A percentile compares a stretch with the other conserved stretches of the same genome.
Evolutionary conservation across 2,888 invertebrate species (phyloP).

Genomic region (Corythucha ciliata): DNA sequence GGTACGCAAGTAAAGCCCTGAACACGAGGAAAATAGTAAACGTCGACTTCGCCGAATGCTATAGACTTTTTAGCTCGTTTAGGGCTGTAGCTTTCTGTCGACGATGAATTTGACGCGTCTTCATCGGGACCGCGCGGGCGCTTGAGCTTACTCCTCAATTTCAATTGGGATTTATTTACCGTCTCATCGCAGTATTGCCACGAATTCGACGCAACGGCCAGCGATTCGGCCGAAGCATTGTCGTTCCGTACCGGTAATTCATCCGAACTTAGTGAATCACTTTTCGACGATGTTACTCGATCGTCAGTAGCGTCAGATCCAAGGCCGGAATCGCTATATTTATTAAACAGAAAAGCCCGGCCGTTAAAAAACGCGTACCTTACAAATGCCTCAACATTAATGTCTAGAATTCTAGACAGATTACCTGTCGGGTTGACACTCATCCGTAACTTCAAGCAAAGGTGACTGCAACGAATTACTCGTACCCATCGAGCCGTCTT

Average conservation of each 20-base stretch:
- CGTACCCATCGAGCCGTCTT: too few relatives aligned
- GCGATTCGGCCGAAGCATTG: neutral
- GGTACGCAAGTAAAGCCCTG: constrained; percentile 89
- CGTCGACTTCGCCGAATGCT: constrained; percentile 83
- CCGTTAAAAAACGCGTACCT: too few relatives aligned
- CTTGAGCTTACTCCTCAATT: constrained; percentile 14
- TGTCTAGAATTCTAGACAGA: too few relatives aligned
- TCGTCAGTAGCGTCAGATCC: constrained; percentile 64
- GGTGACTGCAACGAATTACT: too few relatives aligned
- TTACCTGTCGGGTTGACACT: too few relatives aligned
- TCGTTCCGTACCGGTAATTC: constrained; percentile 26
- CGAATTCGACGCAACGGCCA: constrained; percentile 4
- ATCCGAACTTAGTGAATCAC: constrained; percentile 32
- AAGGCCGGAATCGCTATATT: constrained; percentile 76
- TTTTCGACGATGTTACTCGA: constrained; percentile 24
- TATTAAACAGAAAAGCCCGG: too few relatives aligned
- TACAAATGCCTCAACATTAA: too few relatives aligned
- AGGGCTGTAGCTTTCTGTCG: constrained; percentile 30
- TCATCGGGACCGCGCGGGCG: constrained; percentile 3
- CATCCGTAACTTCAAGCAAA: too few relatives aligned
- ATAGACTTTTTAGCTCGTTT: constrained; percentile 71
- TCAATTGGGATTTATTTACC: neutral
- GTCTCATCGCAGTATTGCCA: neutral
- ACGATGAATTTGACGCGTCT: too few relatives aligned
- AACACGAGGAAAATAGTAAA: constrained; percentile 87